A percentile compares a stretch with the other conserved stretches of the same genome.
Conservation (phyloP, 92 coral and sea anemone species). For the Heliopora coerulea region DNA sequence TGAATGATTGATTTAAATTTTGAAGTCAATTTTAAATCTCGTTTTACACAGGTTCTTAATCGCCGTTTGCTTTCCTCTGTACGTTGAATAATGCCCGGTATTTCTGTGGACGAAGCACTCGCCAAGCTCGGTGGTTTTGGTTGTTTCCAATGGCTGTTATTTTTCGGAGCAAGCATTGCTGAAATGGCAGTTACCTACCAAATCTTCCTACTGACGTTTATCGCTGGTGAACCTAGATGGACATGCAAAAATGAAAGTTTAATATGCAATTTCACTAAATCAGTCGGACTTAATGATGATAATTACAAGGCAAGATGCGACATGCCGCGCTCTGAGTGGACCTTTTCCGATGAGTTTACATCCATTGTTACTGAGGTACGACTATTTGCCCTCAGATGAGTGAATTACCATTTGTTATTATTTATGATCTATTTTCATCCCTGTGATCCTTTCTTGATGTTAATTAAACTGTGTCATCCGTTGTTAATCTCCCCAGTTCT, state of each 20-base stretch:
- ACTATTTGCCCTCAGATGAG: neutral
- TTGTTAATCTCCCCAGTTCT: too few species aligned
- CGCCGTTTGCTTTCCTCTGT: too few species aligned
- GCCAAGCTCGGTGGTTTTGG: constrained; percentile 26
- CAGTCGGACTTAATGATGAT: constrained; percentile 17
- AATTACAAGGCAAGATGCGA: constrained; percentile 19
- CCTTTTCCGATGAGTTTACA: constrained; percentile 30
- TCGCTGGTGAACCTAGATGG: constrained; percentile 28
- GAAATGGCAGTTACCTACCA: constrained; percentile 35
- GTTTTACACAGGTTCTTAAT: too few species aligned
- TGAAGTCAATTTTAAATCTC: too few species aligned
- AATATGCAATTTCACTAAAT: constrained; percentile 14
- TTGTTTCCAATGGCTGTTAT: constrained; percentile 26
- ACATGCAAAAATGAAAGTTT: constrained; percentile 7
- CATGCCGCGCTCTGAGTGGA: constrained; percentile 35
- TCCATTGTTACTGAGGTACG: constrained; percentile 34
- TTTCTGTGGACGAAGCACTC: constrained; percentile 27
- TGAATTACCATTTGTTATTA: neutral
- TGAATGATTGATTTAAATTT: too few species aligned
- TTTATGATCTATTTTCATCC: too few species aligned
- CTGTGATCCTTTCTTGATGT: too few species aligned
- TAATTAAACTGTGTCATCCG: too few species aligned
- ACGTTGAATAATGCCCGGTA: neutral
- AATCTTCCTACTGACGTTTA: constrained; percentile 26
- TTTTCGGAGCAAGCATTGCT: constrained; percentile 16